Evolutionary conservation across 2,797 vertebrate genomes (phyloP).

Genomic region (Vultur gryphus): DNA sequence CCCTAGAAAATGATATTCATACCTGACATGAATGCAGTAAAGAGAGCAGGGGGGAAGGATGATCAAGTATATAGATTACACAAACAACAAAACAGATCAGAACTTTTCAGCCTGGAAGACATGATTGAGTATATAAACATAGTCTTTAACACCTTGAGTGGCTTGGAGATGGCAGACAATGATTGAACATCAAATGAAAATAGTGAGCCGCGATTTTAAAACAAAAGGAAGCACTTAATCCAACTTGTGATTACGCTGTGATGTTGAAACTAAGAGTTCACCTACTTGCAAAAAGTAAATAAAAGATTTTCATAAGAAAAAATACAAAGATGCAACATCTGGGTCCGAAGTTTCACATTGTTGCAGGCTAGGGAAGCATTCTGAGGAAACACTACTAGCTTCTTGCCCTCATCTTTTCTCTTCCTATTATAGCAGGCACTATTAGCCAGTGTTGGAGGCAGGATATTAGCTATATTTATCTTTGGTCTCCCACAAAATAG

Average conservation of each 20-base stretch:
- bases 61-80: background rate
- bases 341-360: background rate
- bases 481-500: background rate
- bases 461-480: background rate
- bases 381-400: background rate
- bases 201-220: background rate
- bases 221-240: background rate
- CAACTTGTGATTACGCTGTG: background rate
- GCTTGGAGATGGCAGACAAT: background rate
- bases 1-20: background rate
- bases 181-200: background rate
- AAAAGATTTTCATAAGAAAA: background rate
- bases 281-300: background rate
- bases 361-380: background rate
- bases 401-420: background rate
- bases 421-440: background rate
- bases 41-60: accelerated
- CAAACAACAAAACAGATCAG: background rate
- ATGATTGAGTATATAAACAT: background rate
- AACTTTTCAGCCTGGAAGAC: background rate
- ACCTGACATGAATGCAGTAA: background rate
- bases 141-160: background rate
- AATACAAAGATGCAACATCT: background rate
- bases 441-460: background rate
- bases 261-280: background rate